phyloP scores from a whole-genome alignment of 2,888 invertebrate species.

The Calliscelio sp. region DNA sequence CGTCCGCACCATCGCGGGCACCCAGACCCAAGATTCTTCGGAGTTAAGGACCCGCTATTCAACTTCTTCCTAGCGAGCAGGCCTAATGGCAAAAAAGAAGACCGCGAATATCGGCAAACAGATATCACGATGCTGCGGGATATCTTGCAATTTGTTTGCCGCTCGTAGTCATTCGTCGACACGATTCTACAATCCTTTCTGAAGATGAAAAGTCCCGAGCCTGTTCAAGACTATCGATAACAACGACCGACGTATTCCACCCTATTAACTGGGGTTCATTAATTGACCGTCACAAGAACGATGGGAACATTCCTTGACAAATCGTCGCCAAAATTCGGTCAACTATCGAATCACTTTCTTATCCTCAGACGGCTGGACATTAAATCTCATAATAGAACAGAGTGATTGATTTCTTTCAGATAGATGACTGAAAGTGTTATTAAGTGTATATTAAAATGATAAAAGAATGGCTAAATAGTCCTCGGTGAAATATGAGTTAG shows the following conservation, averaged over 20 bases:
- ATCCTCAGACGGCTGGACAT: too few species aligned
- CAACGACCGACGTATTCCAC: slow-evolving; percentile 80
- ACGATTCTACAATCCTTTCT: slow-evolving; percentile 84
- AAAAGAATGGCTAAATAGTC: slow-evolving; percentile 25
- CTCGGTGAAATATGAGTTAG: not conserved
- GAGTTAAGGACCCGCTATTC: slow-evolving; percentile 28
- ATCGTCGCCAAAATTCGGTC: slow-evolving; percentile 57
- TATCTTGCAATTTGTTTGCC: slow-evolving; percentile 86
- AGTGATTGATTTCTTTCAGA: too few species aligned
- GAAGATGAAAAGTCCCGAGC: slow-evolving; percentile 80
- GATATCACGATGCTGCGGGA: slow-evolving; percentile 82
- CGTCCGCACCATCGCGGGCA: not conserved
- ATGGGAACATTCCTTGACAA: slow-evolving; percentile 78
- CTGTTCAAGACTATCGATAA: slow-evolving; percentile 82
- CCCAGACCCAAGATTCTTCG: not conserved
- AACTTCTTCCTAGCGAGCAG: slow-evolving; percentile 28
- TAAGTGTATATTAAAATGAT: too few species aligned
- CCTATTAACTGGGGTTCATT: slow-evolving; percentile 83
- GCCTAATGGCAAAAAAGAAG: slow-evolving; percentile 62
- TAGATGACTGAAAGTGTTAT: too few species aligned
- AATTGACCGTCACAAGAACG: slow-evolving; percentile 79
- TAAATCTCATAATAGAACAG: too few species aligned
- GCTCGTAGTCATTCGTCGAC: slow-evolving; percentile 85
- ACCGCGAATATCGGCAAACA: slow-evolving; percentile 77
- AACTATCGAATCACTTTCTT: too few species aligned